These are phyloP conservation scores for Leucania comma DNA, from an alignment of 2,888 invertebrate species.

Conservation along the genomic window DNA sequence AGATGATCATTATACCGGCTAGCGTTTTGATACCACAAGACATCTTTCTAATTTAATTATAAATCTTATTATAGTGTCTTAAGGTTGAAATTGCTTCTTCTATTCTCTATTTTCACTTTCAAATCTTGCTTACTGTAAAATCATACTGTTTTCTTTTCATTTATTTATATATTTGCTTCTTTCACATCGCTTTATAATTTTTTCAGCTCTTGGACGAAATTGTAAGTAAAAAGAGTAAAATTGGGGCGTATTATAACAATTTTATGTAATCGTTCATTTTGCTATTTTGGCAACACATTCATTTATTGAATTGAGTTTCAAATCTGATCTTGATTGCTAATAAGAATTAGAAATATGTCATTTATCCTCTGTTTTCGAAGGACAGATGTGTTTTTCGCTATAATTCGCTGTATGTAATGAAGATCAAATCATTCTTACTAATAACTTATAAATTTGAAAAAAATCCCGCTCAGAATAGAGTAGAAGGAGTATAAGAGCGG, in stretches of 20 bases:
- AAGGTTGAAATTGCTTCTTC: not conserved
- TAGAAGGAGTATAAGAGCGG: no score
- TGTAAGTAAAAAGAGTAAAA: slow-evolving; percentile 27
- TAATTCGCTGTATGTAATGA: not conserved
- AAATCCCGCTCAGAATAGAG: no score
- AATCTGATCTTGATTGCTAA: not conserved
- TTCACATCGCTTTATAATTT: slow-evolving; percentile 25
- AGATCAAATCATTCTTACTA: no score
- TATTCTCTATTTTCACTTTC: not conserved
- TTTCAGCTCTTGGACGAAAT: slow-evolving; percentile 30
- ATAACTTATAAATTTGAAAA: no score
- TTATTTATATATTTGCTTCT: slow-evolving; percentile 35
- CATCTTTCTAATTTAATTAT: not conserved
- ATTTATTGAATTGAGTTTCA: not conserved
- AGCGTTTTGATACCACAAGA: slow-evolving; percentile 15
- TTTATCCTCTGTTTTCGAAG: not conserved
- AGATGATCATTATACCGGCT: slow-evolving; percentile 22
- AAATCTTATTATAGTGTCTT: not conserved
- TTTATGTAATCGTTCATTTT: slow-evolving; percentile 1
- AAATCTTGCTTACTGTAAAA: not conserved
- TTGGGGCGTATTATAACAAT: not conserved
- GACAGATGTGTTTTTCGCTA: not conserved
- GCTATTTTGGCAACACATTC: slow-evolving; percentile 6
- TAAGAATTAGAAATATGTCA: not conserved
- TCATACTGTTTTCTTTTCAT: not conserved